A percentile compares a stretch with the other conserved stretches of the same genome.
phyloP scores from a whole-genome alignment of 2,797 vertebrate genomes.

The Alcedo atthis region DNA sequence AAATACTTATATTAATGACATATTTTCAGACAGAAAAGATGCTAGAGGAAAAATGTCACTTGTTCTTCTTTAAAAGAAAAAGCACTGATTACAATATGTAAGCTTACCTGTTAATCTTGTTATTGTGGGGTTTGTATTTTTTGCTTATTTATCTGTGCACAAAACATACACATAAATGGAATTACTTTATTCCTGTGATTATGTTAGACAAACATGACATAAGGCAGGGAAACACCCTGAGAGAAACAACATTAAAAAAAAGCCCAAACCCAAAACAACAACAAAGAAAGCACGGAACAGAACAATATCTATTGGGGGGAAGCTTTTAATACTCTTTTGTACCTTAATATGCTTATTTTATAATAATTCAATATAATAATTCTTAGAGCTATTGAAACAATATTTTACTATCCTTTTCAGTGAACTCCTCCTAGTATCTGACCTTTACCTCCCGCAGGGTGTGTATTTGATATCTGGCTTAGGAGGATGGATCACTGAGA shows the following conservation, averaged over 20 bases:
- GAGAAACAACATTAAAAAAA: neutral
- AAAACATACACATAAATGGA: neutral
- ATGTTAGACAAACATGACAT: slow-evolving; percentile 4
- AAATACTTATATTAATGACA: neutral
- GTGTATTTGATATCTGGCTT: neutral
- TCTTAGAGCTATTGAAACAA: slow-evolving; percentile 7
- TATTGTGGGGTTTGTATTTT: neutral
- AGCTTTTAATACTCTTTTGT: neutral
- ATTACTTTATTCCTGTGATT: slow-evolving; percentile 32
- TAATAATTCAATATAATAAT: neutral
- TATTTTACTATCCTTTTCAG: neutral
- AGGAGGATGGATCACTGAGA: neutral
- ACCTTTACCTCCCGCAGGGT: neutral
- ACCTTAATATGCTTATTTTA: neutral
- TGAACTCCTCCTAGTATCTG: neutral
- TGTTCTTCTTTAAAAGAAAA: neutral
- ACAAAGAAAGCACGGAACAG: slow-evolving; percentile 17
- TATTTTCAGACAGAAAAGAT: slow-evolving; percentile 44
- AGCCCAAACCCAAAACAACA: neutral
- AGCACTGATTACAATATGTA: neutral
- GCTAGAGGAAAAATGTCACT: neutral
- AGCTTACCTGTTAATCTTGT: neutral
- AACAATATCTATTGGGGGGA: neutral
- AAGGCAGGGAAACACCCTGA: slow-evolving; percentile 41
- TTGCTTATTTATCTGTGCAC: slow-evolving; percentile 20